phyloP scores from a whole-genome alignment of 2,113 vertebrate species.

The Zosterops pallidus region DNA sequence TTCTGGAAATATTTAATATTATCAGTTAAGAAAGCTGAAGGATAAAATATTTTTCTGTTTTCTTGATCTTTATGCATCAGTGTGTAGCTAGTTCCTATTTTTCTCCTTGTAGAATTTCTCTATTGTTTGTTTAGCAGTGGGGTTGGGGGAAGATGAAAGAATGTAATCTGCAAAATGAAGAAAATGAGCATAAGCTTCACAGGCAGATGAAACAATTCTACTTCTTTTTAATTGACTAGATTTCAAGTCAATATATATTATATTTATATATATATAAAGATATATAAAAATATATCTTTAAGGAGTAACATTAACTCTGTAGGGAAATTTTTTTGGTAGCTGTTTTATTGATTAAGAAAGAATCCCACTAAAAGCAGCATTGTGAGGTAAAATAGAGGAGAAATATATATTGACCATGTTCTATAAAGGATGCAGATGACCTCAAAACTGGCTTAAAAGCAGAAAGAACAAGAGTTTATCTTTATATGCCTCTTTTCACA shows the following conservation, averaged over 20 bases:
- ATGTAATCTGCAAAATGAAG: constrained; percentile 16
- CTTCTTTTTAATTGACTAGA: background rate
- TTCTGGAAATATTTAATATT: constrained; percentile 18
- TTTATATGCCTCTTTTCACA: background rate
- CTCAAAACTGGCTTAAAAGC: background rate
- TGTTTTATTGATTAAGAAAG: background rate
- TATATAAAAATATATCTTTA: background rate
- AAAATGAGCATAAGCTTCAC: background rate
- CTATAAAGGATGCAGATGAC: background rate
- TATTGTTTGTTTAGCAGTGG: background rate
- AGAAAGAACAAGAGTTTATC: background rate
- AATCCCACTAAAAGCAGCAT: background rate
- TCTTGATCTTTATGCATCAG: background rate
- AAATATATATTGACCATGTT: background rate
- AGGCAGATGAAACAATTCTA: background rate
- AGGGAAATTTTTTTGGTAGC: background rate
- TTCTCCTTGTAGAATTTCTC: background rate
- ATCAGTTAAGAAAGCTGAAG: background rate
- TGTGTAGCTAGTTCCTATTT: background rate
- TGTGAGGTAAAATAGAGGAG: background rate
- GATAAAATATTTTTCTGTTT: background rate
- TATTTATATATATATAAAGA: too few relatives aligned
- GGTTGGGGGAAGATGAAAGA: background rate
- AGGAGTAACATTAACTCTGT: background rate
- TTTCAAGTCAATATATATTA: background rate